Evolutionary conservation across 2,797 vertebrate species (phyloP).

Genomic region (Siniperca obscura): DNA sequence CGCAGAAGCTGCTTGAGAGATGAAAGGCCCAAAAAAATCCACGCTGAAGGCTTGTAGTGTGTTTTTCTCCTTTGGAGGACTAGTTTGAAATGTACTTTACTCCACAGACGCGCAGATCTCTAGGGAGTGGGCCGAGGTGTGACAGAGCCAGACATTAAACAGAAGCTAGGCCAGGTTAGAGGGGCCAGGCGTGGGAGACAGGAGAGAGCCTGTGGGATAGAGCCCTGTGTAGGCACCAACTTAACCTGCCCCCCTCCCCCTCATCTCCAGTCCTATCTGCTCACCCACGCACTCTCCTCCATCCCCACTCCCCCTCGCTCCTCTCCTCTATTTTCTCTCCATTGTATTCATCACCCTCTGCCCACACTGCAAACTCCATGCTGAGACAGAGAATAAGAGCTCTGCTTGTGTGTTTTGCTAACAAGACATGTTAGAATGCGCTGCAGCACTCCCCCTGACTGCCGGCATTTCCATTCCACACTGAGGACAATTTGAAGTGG

Average conservation of each 20-base stretch:
- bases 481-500: slow-evolving; percentile 74
- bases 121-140: slow-evolving; percentile 79
- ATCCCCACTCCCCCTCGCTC: slow-evolving; percentile 75
- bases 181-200: slow-evolving; percentile 82
- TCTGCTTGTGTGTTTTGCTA: slow-evolving; percentile 76
- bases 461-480: slow-evolving; percentile 70
- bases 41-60: slow-evolving; percentile 49
- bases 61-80: slow-evolving; percentile 56
- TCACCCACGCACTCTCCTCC: slow-evolving; percentile 80
- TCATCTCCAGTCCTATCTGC: slow-evolving; percentile 78
- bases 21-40: slow-evolving; percentile 54
- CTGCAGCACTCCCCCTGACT: slow-evolving; percentile 64
- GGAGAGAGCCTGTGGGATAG: slow-evolving; percentile 81
- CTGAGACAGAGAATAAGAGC: slow-evolving; percentile 75
- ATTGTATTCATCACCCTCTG: slow-evolving; percentile 82
- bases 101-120: slow-evolving; percentile 73
- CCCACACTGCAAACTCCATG: slow-evolving; percentile 81
- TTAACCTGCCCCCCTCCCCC: slow-evolving; percentile 78
- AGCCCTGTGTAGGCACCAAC: slow-evolving; percentile 82
- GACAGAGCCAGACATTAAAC: slow-evolving; percentile 82
- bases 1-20: slow-evolving; percentile 49
- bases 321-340: slow-evolving; percentile 77
- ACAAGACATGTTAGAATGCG: slow-evolving; percentile 82
- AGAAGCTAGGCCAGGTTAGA: slow-evolving; percentile 80
- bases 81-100: slow-evolving; percentile 73